Evolutionary conservation across 2,888 invertebrate species (phyloP).

Genomic region (Acronicta psi): DNA sequence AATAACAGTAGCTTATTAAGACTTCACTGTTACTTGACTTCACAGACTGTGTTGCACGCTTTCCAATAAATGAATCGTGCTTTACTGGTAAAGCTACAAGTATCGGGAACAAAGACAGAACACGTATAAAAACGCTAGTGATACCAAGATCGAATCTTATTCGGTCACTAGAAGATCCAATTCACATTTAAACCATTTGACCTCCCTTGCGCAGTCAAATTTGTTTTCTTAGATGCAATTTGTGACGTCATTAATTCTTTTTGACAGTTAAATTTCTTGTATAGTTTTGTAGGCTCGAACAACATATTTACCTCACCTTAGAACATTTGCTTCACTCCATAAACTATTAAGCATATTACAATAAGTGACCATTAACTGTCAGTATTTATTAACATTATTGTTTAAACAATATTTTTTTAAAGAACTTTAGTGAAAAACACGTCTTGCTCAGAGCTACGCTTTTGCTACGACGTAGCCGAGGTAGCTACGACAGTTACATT

Average conservation of each 20-base stretch:
- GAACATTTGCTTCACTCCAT: too few species aligned
- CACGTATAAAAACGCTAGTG: background rate
- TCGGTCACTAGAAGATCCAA: background rate
- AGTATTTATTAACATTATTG: too few species aligned
- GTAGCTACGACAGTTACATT: constrained; percentile 45
- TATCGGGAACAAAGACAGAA: background rate
- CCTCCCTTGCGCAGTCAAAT: background rate
- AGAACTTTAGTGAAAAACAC: background rate
- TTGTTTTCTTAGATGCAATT: too few species aligned
- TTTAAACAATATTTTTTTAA: too few species aligned
- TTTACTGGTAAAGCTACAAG: background rate
- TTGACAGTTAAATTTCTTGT: too few species aligned
- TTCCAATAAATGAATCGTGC: background rate
- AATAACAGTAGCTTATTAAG: too few species aligned
- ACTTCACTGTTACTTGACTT: too few species aligned
- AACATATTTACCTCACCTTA: too few species aligned
- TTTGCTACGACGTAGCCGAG: constrained; percentile 26
- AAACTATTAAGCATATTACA: too few species aligned
- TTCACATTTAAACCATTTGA: background rate
- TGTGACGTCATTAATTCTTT: too few species aligned
- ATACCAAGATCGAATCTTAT: too few species aligned
- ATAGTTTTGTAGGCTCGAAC: background rate
- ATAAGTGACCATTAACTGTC: too few species aligned
- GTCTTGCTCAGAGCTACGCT: constrained; percentile 16
- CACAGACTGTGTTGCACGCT: background rate